A percentile compares a stretch with the other conserved stretches of the same genome.
Evolutionary conservation across 2,797 vertebrate species (phyloP).

Genomic region (Muscicapa comitata): DNA sequence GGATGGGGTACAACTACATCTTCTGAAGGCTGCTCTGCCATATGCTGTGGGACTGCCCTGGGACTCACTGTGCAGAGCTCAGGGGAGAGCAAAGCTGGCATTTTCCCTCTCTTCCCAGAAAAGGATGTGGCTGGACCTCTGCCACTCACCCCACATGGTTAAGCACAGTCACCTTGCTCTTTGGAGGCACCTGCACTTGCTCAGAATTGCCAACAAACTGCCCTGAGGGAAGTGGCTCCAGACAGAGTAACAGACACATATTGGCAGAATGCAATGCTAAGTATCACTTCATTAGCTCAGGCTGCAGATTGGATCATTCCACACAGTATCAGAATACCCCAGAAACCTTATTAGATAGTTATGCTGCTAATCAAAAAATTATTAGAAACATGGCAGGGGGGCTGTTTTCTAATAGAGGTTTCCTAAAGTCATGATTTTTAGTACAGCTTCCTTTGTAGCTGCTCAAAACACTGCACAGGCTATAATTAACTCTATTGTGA

Average conservation of each 20-base stretch:
- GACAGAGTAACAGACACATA: background rate
- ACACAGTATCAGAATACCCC: background rate
- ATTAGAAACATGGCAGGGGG: background rate
- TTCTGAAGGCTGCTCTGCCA: slow-evolving; percentile 14
- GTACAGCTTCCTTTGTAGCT: background rate
- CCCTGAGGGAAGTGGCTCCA: background rate
- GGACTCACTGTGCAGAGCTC: background rate
- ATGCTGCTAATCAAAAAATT: background rate
- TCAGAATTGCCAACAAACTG: background rate
- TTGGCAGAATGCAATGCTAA: background rate
- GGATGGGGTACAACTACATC: slow-evolving; percentile 10
- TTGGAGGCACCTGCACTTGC: background rate
- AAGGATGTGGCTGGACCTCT: background rate
- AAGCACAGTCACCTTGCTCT: background rate
- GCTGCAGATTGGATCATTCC: background rate
- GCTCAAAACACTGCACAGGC: background rate
- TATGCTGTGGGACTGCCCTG: background rate
- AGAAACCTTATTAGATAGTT: background rate
- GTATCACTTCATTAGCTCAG: background rate
- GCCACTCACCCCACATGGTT: background rate
- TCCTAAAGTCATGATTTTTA: background rate
- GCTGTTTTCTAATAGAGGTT: background rate
- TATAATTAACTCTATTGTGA: background rate
- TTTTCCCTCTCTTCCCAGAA: background rate
- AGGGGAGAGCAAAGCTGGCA: background rate